A percentile compares a stretch with the other conserved stretches of the same genome.
phyloP scores from a whole-genome alignment of 2,113 vertebrate species.

The Ammodytes marinus region DNA sequence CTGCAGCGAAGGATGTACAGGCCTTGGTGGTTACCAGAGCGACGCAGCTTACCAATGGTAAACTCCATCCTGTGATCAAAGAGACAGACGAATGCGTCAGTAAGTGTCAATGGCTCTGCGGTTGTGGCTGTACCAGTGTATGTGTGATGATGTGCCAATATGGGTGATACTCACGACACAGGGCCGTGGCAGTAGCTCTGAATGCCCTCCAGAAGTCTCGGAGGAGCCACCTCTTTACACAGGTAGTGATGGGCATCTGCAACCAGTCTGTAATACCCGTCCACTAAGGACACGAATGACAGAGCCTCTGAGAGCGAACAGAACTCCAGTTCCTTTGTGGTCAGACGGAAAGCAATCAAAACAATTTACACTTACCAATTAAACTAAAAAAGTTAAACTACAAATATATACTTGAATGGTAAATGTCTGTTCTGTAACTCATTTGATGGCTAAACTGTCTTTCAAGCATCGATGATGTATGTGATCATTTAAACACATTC shows the following conservation, averaged over 20 bases:
- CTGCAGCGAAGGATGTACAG: conserved; percentile 95
- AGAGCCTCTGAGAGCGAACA: conserved; percentile 90
- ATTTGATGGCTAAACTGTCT: neutral
- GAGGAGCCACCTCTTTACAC: conserved; percentile 95
- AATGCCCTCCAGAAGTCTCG: conserved; percentile 92
- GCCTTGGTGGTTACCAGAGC: conserved; percentile 91
- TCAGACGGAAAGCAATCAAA: neutral
- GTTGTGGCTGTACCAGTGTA: neutral
- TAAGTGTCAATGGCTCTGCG: neutral
- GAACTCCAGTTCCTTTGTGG: conserved; percentile 93
- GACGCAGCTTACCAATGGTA: conserved; percentile 91
- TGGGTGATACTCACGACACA: conserved; percentile 90
- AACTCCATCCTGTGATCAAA: conserved; percentile 92
- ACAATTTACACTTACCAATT: neutral
- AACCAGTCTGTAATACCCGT: conserved; percentile 96
- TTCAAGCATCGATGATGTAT: neutral
- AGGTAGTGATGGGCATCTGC: conserved; percentile 96
- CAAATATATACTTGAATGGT: neutral
- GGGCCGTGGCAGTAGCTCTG: conserved; percentile 96
- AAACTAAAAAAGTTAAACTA: neutral
- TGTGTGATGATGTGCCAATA: neutral
- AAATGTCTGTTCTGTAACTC: neutral
- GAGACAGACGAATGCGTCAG: conserved; percentile 4
- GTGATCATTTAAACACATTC: neutral
- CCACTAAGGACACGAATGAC: conserved; percentile 95